These are phyloP conservation scores for Notolepis coatsorum DNA, from an alignment of 2,797 vertebrate species.

Conservation along the genomic window DNA sequence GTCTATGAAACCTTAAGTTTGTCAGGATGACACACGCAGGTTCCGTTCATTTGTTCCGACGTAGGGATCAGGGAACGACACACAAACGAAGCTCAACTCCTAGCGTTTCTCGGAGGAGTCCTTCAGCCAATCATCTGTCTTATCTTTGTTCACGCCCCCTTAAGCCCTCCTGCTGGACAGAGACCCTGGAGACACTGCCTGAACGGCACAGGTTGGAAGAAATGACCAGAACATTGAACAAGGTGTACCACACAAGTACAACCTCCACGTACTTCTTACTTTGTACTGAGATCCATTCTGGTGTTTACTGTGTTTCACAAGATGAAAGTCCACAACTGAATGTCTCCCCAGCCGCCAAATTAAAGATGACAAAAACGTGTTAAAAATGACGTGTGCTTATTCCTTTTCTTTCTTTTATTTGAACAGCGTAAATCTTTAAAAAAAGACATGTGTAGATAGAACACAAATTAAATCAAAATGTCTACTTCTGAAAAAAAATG, in stretches of 20 bases:
- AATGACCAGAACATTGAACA: conserved; percentile 8
- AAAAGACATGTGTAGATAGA: conserved; percentile 34
- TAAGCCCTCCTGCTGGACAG: conserved; percentile 16
- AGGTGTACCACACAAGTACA: conserved; percentile 1
- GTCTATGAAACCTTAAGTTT: conserved; percentile 51
- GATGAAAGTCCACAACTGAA: conserved; percentile 56
- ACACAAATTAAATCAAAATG: background rate
- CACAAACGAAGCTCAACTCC: background rate
- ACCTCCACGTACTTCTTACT: conserved; percentile 18
- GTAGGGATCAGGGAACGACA: background rate
- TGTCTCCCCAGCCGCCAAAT: conserved; percentile 54
- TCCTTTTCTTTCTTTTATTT: conserved; percentile 32
- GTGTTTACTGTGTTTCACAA: conserved; percentile 46
- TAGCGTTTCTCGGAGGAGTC: background rate
- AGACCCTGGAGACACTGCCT: background rate
- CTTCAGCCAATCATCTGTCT: conserved; percentile 16
- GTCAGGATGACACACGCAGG: conserved; percentile 27
- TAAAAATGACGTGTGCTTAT: conserved; percentile 28
- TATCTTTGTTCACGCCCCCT: conserved; percentile 18
- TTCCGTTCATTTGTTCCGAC: conserved; percentile 23
- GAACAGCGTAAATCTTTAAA: conserved; percentile 42
- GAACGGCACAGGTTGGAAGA: conserved; percentile 19
- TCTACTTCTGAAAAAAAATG: conserved; percentile 5
- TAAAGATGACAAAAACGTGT: conserved; percentile 65
- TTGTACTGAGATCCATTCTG: conserved; percentile 37